phyloP scores from a whole-genome alignment of 2,113 vertebrate genomes.

The Motacilla alba region DNA sequence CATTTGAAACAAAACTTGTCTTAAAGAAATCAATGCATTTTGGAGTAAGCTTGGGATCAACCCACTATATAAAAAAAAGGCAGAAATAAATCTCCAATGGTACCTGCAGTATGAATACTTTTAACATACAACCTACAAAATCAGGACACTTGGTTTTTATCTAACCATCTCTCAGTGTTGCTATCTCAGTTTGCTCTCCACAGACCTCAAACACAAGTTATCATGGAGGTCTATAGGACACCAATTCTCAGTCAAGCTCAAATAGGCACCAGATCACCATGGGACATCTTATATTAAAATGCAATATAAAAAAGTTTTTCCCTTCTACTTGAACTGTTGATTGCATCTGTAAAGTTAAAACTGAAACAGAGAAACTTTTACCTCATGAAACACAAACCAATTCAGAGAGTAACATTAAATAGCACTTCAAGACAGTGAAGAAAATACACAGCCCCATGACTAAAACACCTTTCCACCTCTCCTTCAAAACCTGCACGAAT shows the following conservation, averaged over 20 bases:
- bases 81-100: background rate
- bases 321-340: background rate
- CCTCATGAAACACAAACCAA: background rate
- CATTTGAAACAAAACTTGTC: background rate
- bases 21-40: background rate
- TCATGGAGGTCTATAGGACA: background rate
- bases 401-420: background rate
- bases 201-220: background rate
- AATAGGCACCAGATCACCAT: background rate
- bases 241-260: background rate
- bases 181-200: background rate
- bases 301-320: background rate
- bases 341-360: background rate
- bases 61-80: background rate
- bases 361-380: background rate
- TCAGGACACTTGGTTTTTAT: background rate
- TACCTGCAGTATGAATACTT: background rate
- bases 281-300: background rate
- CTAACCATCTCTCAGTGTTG: background rate
- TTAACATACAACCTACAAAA: background rate
- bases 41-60: background rate
- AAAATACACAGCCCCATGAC: background rate
- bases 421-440: background rate
- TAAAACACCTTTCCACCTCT: background rate
- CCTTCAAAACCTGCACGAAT: background rate